Evolutionary conservation across 2,113 vertebrate species (phyloP), one percentile per base, ranked within the genome.

Genomic region (Leptosomus discolor): DNA sequence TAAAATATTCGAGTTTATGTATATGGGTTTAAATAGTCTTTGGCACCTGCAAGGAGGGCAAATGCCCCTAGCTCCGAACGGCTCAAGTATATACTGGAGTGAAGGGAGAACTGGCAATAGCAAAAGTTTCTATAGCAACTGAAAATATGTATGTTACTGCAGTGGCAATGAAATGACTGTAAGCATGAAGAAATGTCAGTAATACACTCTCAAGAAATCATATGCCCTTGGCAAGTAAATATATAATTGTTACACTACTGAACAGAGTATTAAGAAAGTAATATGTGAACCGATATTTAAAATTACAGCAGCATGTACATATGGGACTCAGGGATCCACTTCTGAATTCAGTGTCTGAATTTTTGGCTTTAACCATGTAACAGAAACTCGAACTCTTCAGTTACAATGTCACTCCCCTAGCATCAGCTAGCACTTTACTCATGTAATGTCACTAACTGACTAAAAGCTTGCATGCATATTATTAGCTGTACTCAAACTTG

Each of bases 31-130:
- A 15, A 78, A 39, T 1, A 30, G 20, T 27, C 41, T 56, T 77
- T 0, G 0, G 3, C 7, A 16, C 19, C 56, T 73, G 6, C 24
- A 69, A 68, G 21, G 8, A 60, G 27, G 9, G 7, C 8, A 68
- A 56, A 51, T 16, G 11, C 8, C 23, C 27, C 36, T 39, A 69
- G 11, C 15, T 76, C 11, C 67, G 53, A 43, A 48, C 24, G 23
- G 15, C 6, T 61, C 11, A 82, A 76, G 9, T 0, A 3, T 18
- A 27, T 27, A 26, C 3, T 5, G 80, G 76, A 56, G 14, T 16
- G 48, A 91, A 80, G 27, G 12, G 18, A 69, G 8, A 75, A 64
- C 36, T 82, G 56, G 4, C 23, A 68, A 27, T 10, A 24, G 16
- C 2, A 63, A 24, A 65, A 63, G 6, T 71, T 85, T 85, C 0